Evolutionary conservation across 2,888 invertebrate genomes (phyloP), one percentile per base, ranked within the genome.

Genomic region (Blomia tropicalis): DNA sequence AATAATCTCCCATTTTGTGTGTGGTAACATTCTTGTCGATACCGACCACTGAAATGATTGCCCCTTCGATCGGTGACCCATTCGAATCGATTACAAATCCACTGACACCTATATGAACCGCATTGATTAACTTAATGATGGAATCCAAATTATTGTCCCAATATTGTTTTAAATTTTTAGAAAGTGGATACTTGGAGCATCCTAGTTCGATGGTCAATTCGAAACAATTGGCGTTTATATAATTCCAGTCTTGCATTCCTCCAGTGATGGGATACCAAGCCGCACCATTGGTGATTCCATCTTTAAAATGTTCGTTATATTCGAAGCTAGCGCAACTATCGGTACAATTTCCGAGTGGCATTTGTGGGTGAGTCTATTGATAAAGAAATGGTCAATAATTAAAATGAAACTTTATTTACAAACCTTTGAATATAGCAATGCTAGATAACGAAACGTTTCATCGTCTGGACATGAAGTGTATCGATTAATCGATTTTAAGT

Each of bases 261-360:
- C 78, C 59, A n/a, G 70, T 25, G 31, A 62, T 7, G 17, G 27
- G 31, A 43, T 90, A 93, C 93, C 93, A 95, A 68, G 79, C 78
- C 2, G 93, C 92, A 11, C 93, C 93, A 71, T 93, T 95, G 2
- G 88, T 90, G 67, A 92, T 81, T 31, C 92, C 92, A 31, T 81
- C 78, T 2, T 76, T 71, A 71, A 92, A 92, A 67, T 78, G 76
- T 67, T 89, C 88, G 1, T 4, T 41, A n/a, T 7, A 14, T 2
- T 25, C 41, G 19, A 11, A 7, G n/a, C n/a, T 29, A n/a, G n/a
- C n/a, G 36, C 59, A 58, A 43, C 17, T 11, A 5, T 66, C 64
- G 0, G 78, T 78, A 29, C 82, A 81, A 27, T 71, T 70, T 0
- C 89, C 89, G 7, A 74, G 74, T 64, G 77, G 77, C 92, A 93